Evolutionary conservation across 2,113 vertebrate species (phyloP), one percentile per base, ranked within the genome.

Genomic region (Myotis davidii): DNA sequence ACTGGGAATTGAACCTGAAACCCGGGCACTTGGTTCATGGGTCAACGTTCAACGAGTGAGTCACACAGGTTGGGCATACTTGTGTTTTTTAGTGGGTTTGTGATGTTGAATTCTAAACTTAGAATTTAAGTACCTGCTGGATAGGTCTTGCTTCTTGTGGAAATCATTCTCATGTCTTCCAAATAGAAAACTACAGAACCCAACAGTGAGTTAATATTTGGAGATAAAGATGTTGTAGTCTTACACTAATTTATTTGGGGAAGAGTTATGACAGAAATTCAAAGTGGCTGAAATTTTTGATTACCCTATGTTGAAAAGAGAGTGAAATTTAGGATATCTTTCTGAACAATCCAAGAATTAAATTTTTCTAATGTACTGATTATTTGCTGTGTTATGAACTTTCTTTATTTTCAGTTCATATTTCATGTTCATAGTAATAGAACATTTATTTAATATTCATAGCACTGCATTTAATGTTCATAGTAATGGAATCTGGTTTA

Each of bases 381-480:
- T 72, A 52, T 61, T 86, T 37, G 48, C 77, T 27, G 73, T 85
- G 18, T 34, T 82, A 48, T 37, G 64, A 67, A 34, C 25, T 56
- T 64, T 14, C 7, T 88, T 82, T 61, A 64, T n/a, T 96, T 95
- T 78, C 29, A 93, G 23, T 94, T 56, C 78, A 72, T 12, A 69
- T 6, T 94, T 95, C 83, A 88, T 73, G 48, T 83, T 95, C 34
- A 88, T 59, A 56, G 48, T 78, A 37, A 65, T 94, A n/a, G 34
- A n/a, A 82, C 27, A 54, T 85, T 42, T 45, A 83, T 83, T 87
- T 91, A 86, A 87, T 77, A 39, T 83, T 95, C 34, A 88, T 59
- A 56, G 45, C 27, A n/a, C 48, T 85, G 54, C 45, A 83, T 86
- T 87, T 91, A 86, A 84, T 77, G 34, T 83, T 95, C 32, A 88